phyloP scores from a whole-genome alignment of 2,797 vertebrate species.

The Dendrocincla tyrannina region DNA sequence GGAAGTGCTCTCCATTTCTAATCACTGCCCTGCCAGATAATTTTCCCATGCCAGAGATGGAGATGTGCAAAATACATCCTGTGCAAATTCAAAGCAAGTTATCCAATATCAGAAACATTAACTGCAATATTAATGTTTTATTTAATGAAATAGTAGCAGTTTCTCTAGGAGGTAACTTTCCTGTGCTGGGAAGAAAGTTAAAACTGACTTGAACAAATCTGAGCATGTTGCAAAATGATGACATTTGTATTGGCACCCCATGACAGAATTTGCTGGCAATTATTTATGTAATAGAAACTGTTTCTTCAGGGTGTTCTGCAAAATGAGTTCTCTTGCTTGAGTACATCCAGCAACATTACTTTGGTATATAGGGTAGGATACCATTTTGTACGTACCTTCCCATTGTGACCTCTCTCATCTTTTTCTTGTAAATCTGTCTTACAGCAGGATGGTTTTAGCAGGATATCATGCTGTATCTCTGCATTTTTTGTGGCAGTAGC shows the following conservation, averaged over 20 bases:
- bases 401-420: not conserved
- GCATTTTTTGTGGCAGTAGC: not conserved
- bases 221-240: not conserved
- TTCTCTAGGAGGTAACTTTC: not conserved
- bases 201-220: not conserved
- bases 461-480: not conserved
- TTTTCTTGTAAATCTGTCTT: not conserved
- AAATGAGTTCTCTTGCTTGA: not conserved
- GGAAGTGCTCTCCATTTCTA: not conserved
- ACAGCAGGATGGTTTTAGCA: not conserved
- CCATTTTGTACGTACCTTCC: not conserved
- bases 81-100: not conserved
- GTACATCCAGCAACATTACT: not conserved
- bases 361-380: not conserved
- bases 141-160: not conserved
- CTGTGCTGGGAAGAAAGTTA: not conserved
- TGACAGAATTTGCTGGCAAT: not conserved
- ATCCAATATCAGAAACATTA: not conserved
- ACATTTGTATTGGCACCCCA: not conserved
- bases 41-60: not conserved
- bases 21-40: not conserved
- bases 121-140: not conserved
- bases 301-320: not conserved
- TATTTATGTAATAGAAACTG: not conserved
- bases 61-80: not conserved